These are phyloP conservation scores for Alectoris magna DNA, from an alignment of 2,797 vertebrate genomes.

Conservation along the genomic window DNA sequence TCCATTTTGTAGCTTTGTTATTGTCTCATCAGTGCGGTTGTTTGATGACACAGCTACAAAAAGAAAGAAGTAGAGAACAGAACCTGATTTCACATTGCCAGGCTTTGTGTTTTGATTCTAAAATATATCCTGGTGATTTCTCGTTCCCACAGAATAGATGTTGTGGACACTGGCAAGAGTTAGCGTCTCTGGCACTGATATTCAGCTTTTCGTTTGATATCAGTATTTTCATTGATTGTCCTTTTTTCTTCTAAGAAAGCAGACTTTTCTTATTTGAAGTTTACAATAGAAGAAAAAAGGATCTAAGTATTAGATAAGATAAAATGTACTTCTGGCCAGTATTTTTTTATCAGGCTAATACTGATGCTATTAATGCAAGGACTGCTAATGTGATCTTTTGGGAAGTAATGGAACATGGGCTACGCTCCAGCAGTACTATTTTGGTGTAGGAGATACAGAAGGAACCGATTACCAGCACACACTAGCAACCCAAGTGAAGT, in stretches of 20 bases:
- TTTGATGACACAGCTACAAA: constrained; percentile 2
- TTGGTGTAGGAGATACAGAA: background rate
- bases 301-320: background rate
- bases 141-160: background rate
- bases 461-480: background rate
- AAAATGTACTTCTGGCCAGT: background rate
- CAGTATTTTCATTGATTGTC: background rate
- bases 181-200: background rate
- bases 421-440: background rate
- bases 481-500: background rate
- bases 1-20: background rate
- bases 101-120: background rate
- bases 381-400: background rate
- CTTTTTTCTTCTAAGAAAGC: constrained; percentile 8
- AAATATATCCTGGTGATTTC: background rate
- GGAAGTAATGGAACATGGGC: background rate
- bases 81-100: background rate
- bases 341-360: background rate
- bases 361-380: background rate
- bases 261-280: background rate
- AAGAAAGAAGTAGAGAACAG: background rate
- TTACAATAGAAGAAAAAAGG: background rate
- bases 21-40: background rate
- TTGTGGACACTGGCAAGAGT: background rate
- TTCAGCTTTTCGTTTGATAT: background rate